Evolutionary conservation across 2,113 vertebrate species (phyloP), one percentile per base, ranked within the genome.

Genomic region (Muntiacus muntjak): DNA sequence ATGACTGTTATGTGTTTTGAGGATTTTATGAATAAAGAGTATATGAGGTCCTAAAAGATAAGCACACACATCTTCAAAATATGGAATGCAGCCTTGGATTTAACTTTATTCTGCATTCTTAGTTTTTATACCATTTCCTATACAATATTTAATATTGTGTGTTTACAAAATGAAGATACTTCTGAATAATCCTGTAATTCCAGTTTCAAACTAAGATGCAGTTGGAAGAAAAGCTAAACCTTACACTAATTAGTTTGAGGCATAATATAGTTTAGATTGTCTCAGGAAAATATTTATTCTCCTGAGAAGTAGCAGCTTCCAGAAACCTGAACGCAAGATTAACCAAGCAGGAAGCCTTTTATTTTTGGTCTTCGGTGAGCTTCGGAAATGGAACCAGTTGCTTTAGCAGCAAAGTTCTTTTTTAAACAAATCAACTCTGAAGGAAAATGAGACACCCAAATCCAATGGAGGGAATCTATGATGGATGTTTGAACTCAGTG

Each of bases 321-420:
- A 94, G 64, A 89, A 97, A 40, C 26, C 50, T 84, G 79, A 93
- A 94, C 40, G 55, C 88, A 87, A 93, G 57, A 14, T 30, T 95
- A 96, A 81, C 67, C 90, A 98, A 94, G 91, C 91, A 96, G n/a
- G 71, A 26, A 96, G 28, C 3, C 25, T 71, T 96, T 97, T 91
- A 83, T 83, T 96, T 97, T 60, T 82, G 23, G 10, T 86, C n/a
- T 71, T 94, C n/a, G 60, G 12, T 87, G 45, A 47, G 55, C 21
- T 76, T 87, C 40, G 19, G 50, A 89, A 89, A 96, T 87, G 33
- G 33, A 45, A 96, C n/a, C 28, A 7, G 57, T 96, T 94, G 33
- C 40, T 83, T 96, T 81, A 91, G 33, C 23, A 91, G 30, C 43
- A 89, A 95, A 95, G 26, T 82, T 60, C 28, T 55, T 21, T 91